Evolutionary conservation across 35 echinoderm and acorn worm species (phyloP).

Genomic region (Lytechinus pictus): DNA sequence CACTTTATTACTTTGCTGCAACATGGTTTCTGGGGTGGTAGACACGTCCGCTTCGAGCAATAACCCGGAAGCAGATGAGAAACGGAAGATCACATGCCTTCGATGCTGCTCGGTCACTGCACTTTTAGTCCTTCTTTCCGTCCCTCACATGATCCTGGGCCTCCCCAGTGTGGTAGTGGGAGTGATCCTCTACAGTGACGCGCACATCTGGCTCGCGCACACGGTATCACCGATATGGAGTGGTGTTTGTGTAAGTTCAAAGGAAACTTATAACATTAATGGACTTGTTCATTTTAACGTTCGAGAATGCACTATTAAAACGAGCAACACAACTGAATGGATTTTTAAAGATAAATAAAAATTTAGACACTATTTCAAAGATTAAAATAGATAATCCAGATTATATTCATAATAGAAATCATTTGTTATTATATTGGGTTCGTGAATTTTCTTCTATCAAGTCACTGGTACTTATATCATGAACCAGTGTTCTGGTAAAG

Average conservation of each 20-base stretch:
- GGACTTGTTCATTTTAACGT: too few relatives aligned
- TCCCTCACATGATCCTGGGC: slow-evolving; percentile 71
- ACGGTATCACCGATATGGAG: slow-evolving; percentile 85
- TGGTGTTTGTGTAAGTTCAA: slow-evolving; percentile 74
- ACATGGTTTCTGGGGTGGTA: not conserved
- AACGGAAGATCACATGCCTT: not conserved
- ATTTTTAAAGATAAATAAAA: too few relatives aligned
- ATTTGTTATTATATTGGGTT: too few relatives aligned
- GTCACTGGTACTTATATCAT: too few relatives aligned
- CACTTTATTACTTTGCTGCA: not conserved
- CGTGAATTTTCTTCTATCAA: too few relatives aligned
- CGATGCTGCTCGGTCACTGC: slow-evolving; percentile 50
- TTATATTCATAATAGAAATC: too few relatives aligned
- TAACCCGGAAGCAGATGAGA: not conserved
- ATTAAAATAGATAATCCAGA: too few relatives aligned
- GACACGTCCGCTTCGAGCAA: not conserved
- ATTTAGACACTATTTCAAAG: too few relatives aligned
- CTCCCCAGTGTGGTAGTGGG: slow-evolving; percentile 55
- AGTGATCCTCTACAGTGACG: slow-evolving; percentile 64
- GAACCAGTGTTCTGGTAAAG: too few relatives aligned
- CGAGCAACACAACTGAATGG: too few relatives aligned
- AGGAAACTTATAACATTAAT: not conserved
- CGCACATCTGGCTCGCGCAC: slow-evolving; percentile 74
- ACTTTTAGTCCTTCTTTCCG: slow-evolving; percentile 60
- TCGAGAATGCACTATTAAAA: too few relatives aligned